Base-by-base conservation (phyloP, 2,888 invertebrate species). In the Galeopsomyia nigrocyanea region DNA sequence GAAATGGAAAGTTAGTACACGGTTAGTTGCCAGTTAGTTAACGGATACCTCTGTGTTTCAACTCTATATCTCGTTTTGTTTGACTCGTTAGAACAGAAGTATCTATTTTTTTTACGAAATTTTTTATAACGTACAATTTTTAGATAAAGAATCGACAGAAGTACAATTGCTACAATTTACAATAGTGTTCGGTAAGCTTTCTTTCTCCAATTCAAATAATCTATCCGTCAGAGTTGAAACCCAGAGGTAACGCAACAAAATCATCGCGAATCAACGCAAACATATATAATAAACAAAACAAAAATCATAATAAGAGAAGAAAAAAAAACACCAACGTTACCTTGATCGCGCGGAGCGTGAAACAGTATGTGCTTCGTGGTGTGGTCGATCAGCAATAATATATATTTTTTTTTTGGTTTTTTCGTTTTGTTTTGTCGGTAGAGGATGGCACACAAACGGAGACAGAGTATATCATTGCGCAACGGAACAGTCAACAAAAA, bases 321-420 rank as follows among this genome's bases (percentile, higher is more conserved):
- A 77, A 78, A 73, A 76, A 79, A 80, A 78, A 80, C 80, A 77
- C 80, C 76, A 82, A 84, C 83, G 81, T 85, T 85, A 85, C 85
- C 85, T 85, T 81, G 78, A 80, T 82, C 82, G 81, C 78, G 53
- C 68, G 74, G 74, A 80, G 81, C 82, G 81, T 81, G 80, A 80
- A 83, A 84, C 81, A 83, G 80, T 39, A n/a, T n/a, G 39, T 39
- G 26, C 26, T 26, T 26, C 7, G 7, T 81, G 82, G 80, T 81
- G 79, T 84, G 82, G 79, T 80, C 77, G 46, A 80, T 80, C 79
- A n/a, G 78, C 81, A 80, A 80, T 82, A 80, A n/a, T n/a, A n/a
- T n/a, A n/a, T n/a, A n/a, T n/a, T n/a, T 26, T 26, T 26, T 26
- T 39, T 39, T 39, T 39, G 39, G 31, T 31, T n/a, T 26, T 26